Evolutionary conservation across 2,113 vertebrate species (phyloP).

Genomic region (Aix galericulata): DNA sequence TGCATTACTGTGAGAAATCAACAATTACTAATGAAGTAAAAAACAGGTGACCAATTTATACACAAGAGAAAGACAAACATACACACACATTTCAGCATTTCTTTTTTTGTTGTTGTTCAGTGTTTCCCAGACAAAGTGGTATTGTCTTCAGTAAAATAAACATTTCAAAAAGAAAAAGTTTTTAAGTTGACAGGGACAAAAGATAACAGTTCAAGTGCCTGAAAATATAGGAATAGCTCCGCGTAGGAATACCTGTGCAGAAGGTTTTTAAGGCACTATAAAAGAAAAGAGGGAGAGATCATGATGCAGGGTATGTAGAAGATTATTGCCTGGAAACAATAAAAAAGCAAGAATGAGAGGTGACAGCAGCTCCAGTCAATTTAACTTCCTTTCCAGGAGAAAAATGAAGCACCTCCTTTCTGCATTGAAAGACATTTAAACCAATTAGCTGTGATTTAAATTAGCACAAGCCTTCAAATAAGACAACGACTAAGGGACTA

Average conservation of each 20-base stretch:
- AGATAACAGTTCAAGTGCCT: neutral
- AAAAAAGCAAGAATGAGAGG: neutral
- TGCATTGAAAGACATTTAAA: neutral
- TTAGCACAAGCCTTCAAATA: neutral
- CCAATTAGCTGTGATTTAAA: neutral
- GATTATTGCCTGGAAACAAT: neutral
- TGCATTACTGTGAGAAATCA: constrained; percentile 66
- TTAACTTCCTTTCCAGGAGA: neutral
- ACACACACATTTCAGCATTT: neutral
- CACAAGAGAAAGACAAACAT: constrained; percentile 21
- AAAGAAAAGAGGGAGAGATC: neutral
- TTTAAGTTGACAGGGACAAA: neutral
- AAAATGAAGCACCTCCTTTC: neutral
- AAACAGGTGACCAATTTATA: constrained; percentile 56
- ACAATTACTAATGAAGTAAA: constrained; percentile 71
- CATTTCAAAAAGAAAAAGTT: neutral
- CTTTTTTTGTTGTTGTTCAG: neutral
- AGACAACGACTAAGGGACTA: neutral
- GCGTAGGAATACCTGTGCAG: neutral
- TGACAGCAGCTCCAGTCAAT: neutral
- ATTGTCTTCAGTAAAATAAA: neutral
- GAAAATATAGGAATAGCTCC: neutral
- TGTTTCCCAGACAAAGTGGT: neutral
- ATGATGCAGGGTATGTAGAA: neutral
- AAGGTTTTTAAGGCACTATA: neutral